These are phyloP conservation scores for Panthera leo DNA, from an alignment of 2,113 vertebrate genomes.

Conservation along the genomic window DNA sequence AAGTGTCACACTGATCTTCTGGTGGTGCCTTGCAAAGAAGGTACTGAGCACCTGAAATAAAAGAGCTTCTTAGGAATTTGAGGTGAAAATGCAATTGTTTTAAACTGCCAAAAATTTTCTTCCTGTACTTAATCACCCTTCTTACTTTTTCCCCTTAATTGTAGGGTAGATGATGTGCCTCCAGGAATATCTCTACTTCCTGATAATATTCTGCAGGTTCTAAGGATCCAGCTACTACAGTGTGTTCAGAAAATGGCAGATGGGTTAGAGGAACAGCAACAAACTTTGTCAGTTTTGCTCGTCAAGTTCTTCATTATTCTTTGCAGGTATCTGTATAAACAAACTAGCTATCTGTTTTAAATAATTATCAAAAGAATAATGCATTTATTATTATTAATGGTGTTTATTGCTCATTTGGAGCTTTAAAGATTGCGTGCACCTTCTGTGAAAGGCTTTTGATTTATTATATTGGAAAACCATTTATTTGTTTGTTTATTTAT, in stretches of 20 bases:
- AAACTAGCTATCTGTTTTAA: not conserved
- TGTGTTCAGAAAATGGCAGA: conserved; percentile 97
- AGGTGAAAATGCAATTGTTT: conserved; percentile 31
- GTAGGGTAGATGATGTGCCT: conserved; percentile 94
- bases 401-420: not conserved
- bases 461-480: not conserved
- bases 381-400: conserved; percentile 24
- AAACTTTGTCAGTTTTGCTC: conserved; percentile 92
- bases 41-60: not conserved
- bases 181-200: conserved; percentile 96
- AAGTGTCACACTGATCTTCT: not conserved
- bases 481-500: not conserved
- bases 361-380: conserved; percentile 28
- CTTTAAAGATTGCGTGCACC: not conserved
- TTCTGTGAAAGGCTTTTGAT: not conserved
- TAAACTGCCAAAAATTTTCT: not conserved
- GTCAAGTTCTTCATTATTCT: conserved; percentile 98
- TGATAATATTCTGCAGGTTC: conserved; percentile 97
- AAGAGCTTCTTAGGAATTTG: conserved; percentile 18
- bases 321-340: conserved; percentile 90
- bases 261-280: conserved; percentile 95
- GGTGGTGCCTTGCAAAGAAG: not conserved
- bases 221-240: conserved; percentile 94
- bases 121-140: not conserved
- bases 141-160: conserved; percentile 43